Percentiles rank a stretch among this genome's conserved stretches.
phyloP scores from a whole-genome alignment of 2,797 vertebrate species.

The Leontopithecus rosalia region DNA sequence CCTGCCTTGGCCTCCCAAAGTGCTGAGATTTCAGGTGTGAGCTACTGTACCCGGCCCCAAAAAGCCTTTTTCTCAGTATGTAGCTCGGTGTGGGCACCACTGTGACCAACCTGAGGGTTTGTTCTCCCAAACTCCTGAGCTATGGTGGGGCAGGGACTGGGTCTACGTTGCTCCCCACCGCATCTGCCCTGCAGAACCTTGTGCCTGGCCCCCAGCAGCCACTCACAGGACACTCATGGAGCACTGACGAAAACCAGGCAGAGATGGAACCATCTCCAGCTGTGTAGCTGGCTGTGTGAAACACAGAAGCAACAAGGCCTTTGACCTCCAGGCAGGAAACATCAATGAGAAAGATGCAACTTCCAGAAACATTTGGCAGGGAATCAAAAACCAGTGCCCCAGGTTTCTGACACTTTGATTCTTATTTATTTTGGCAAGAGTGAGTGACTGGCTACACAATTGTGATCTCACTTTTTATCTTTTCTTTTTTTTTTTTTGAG shows the following conservation, averaged over 20 bases:
- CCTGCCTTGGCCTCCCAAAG: background rate
- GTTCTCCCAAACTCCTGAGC: background rate
- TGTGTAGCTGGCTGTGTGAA: background rate
- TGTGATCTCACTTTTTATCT: background rate
- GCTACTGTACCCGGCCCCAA: background rate
- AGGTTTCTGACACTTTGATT: background rate
- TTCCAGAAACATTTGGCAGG: background rate
- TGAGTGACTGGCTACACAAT: background rate
- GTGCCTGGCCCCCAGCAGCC: background rate
- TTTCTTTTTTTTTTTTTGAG: too few relatives aligned
- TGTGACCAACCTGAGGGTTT: background rate
- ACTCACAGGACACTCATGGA: background rate
- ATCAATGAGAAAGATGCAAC: background rate
- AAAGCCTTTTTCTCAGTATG: background rate
- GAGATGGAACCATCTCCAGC: background rate
- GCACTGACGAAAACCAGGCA: background rate
- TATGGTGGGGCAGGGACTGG: too few relatives aligned
- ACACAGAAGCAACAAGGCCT: background rate
- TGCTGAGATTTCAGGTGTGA: background rate
- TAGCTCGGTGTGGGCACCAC: background rate
- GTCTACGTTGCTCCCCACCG: fast-evolving
- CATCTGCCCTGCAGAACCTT: fast-evolving
- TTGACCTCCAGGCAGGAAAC: background rate
- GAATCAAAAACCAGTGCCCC: background rate
- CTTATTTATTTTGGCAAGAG: background rate